Evolutionary conservation across 64 coral and sea anemone genomes (phyloP).

Genomic region (Trachythela sp.): DNA sequence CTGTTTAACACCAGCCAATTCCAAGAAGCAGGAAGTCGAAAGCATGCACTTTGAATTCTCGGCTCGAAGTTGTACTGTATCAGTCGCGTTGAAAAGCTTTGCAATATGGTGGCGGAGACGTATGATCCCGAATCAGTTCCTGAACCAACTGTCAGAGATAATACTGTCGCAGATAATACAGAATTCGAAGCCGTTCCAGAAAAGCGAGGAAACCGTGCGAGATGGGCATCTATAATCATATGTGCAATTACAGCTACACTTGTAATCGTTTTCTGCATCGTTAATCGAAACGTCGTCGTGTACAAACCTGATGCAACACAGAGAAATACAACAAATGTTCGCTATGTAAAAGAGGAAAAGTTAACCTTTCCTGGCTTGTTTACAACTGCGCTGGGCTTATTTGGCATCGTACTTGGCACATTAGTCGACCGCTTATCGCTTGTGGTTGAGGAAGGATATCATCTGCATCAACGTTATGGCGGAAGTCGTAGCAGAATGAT

Average conservation of each 20-base stretch:
- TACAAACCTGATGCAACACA: neutral
- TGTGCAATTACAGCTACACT: neutral
- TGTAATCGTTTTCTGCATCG: neutral
- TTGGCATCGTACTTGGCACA: neutral
- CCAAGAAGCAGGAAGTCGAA: too few species aligned
- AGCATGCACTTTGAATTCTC: too few species aligned
- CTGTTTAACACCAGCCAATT: too few species aligned
- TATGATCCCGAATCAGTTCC: too few species aligned
- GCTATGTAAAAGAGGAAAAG: neutral
- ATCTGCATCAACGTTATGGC: neutral
- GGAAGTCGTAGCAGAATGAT: neutral
- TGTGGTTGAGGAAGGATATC: neutral
- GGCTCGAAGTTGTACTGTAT: too few species aligned
- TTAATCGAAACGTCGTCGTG: neutral
- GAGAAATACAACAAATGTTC: neutral
- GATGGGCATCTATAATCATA: neutral
- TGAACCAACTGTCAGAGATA: too few species aligned
- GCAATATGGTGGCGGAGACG: too few species aligned
- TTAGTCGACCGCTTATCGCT: neutral
- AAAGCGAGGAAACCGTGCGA: neutral
- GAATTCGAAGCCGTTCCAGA: neutral
- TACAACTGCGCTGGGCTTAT: neutral
- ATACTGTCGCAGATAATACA: neutral
- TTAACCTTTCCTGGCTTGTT: neutral
- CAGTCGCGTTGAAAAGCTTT: too few species aligned